phyloP scores from a whole-genome alignment of 2,888 invertebrate species.

The Chrysotoxum bicinctum region DNA sequence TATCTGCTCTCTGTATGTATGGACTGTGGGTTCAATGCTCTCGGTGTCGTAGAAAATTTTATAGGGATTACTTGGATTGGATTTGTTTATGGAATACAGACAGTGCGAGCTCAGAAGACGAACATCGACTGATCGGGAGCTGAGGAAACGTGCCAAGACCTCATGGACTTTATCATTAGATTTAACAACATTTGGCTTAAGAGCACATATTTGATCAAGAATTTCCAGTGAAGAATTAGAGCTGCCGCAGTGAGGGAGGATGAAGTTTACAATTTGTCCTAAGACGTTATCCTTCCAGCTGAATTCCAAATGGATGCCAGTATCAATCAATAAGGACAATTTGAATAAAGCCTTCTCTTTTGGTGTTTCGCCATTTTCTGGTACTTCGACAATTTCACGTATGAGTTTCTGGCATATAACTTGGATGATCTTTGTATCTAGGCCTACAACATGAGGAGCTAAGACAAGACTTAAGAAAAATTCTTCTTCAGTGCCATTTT shows the following conservation, averaged over 20 bases:
- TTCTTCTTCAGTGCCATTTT: constrained; percentile 78
- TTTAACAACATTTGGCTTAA: constrained; percentile 81
- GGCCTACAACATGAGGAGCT: constrained; percentile 77
- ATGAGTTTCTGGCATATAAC: constrained; percentile 28
- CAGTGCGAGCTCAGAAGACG: constrained; percentile 89
- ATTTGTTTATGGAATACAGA: constrained; percentile 86
- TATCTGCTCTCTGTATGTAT: constrained; percentile 91
- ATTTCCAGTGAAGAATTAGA: constrained; percentile 76
- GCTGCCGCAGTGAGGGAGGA: constrained; percentile 75
- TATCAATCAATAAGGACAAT: constrained; percentile 84
- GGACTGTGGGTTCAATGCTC: constrained; percentile 86
- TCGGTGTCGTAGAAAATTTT: constrained; percentile 88
- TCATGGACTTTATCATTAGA: constrained; percentile 80
- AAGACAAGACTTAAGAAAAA: constrained; percentile 78
- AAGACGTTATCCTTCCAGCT: constrained; percentile 52
- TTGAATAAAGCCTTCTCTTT: constrained; percentile 82
- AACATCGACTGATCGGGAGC: constrained; percentile 87
- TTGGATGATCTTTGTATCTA: constrained; percentile 67
- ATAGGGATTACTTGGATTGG: constrained; percentile 82
- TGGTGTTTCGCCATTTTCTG: constrained; percentile 1
- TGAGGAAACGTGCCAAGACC: constrained; percentile 84
- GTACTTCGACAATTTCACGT: constrained; percentile 2
- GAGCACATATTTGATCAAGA: constrained; percentile 80
- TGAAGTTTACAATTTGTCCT: constrained; percentile 26
- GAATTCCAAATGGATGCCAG: constrained; percentile 83